phyloP scores from a whole-genome alignment of 2,113 vertebrate species.

The Macroglossus sobrinus region DNA sequence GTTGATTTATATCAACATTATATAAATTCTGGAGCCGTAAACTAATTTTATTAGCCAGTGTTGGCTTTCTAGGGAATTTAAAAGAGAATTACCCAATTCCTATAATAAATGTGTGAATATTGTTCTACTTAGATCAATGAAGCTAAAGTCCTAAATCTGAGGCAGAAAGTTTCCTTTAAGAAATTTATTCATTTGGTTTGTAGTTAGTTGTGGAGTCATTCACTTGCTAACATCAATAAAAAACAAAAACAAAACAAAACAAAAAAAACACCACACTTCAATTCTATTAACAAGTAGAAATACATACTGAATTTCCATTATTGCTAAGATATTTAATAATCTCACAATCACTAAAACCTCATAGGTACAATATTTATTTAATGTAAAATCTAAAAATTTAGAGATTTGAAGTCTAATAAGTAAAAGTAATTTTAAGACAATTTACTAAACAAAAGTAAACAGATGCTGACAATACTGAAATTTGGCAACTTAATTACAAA shows the following conservation, averaged over 20 bases:
- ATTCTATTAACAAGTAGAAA: slow-evolving; percentile 18
- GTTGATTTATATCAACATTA: background rate
- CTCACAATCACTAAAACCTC: slow-evolving; percentile 12
- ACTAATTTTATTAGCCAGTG: slow-evolving; percentile 7
- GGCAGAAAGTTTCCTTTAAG: background rate
- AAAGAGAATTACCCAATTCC: slow-evolving; percentile 16
- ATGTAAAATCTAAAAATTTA: slow-evolving; percentile 44
- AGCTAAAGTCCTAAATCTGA: slow-evolving; percentile 32
- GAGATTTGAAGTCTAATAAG: background rate
- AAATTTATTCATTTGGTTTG: background rate
- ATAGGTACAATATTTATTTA: background rate
- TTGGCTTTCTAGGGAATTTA: background rate
- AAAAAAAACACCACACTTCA: background rate
- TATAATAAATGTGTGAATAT: background rate
- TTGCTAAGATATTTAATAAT: slow-evolving; percentile 41
- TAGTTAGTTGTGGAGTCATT: background rate
- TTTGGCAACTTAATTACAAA: slow-evolving; percentile 3
- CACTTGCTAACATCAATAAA: slow-evolving; percentile 12
- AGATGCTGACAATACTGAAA: slow-evolving; percentile 14
- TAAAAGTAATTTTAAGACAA: slow-evolving; percentile 33
- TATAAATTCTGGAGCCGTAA: background rate
- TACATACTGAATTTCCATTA: slow-evolving; percentile 5
- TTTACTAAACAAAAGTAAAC: slow-evolving; percentile 35
- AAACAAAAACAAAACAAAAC: background rate
- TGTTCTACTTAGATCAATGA: slow-evolving; percentile 10